These are phyloP conservation scores for Aythya fuligula DNA, from an alignment of 2,797 vertebrate species.

Conservation along the genomic window DNA sequence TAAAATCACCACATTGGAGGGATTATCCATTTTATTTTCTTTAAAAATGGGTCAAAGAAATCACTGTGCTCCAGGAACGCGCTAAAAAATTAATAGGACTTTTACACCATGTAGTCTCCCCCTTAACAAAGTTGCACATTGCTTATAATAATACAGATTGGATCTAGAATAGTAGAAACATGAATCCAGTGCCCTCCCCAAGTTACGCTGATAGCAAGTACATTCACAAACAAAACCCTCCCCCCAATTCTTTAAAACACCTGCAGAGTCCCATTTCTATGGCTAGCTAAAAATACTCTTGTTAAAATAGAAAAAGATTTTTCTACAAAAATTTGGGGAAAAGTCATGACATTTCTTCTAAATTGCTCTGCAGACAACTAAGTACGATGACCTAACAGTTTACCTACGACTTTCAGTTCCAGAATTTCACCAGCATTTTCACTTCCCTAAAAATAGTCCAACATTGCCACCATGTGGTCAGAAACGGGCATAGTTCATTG, in stretches of 20 bases:
- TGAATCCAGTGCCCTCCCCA: neutral
- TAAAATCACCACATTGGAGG: neutral
- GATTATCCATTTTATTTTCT: slow-evolving; percentile 62
- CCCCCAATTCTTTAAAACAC: neutral
- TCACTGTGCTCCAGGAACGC: slow-evolving; percentile 34
- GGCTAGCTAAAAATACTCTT: slow-evolving; percentile 62
- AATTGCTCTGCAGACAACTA: neutral
- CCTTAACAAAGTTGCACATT: slow-evolving; percentile 1
- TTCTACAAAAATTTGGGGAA: slow-evolving; percentile 43
- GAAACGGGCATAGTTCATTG: neutral
- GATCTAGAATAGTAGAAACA: neutral
- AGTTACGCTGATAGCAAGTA: neutral
- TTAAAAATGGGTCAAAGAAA: slow-evolving; percentile 54
- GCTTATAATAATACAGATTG: slow-evolving; percentile 12
- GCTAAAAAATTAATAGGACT: neutral
- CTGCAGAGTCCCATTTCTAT: neutral
- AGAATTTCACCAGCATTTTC: neutral
- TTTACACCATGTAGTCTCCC: neutral
- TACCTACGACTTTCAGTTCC: neutral
- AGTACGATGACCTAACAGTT: neutral
- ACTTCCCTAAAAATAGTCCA: slow-evolving; percentile 5
- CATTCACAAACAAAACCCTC: neutral
- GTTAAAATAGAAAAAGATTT: slow-evolving; percentile 68
- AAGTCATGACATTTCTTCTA: neutral
- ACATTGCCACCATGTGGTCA: slow-evolving; percentile 75